Evolutionary conservation across 2,113 vertebrate genomes (phyloP).

Genomic region (Corythaeola cristata): DNA sequence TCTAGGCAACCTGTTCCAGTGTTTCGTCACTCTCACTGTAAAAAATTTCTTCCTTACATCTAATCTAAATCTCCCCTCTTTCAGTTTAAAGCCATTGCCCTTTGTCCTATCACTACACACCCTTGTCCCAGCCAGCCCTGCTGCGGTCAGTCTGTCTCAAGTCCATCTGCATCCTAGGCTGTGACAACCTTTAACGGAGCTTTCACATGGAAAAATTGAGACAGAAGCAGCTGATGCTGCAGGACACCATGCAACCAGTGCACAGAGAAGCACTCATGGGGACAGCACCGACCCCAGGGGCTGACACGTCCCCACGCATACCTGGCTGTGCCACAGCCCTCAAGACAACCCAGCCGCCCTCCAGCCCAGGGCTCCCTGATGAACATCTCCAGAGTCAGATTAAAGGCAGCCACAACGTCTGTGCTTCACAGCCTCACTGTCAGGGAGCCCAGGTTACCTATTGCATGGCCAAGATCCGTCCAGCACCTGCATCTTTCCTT

Average conservation of each 20-base stretch:
- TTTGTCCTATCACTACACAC: not conserved
- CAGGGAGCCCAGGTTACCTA: not conserved
- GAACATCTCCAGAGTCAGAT: not conserved
- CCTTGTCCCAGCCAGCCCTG: accelerated
- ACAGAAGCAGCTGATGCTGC: not conserved
- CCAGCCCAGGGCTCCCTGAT: not conserved
- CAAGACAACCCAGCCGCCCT: not conserved
- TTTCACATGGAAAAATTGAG: not conserved
- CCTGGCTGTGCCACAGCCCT: not conserved
- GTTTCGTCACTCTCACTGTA: too few species aligned
- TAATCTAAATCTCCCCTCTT: too few species aligned
- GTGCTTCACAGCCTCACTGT: not conserved
- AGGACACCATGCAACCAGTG: accelerated
- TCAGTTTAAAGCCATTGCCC: too few species aligned
- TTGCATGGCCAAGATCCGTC: not conserved
- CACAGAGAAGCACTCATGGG: accelerated
- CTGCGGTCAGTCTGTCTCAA: not conserved
- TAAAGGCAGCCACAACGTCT: not conserved
- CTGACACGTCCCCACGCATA: accelerated
- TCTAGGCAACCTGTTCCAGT: too few species aligned
- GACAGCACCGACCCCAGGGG: not conserved
- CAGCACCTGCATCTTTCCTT: not conserved
- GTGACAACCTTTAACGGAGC: not conserved
- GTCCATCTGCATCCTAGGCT: not conserved
- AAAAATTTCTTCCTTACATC: too few species aligned